A percentile compares a stretch with the other conserved stretches of the same genome.
phyloP scores from a whole-genome alignment of 2,888 invertebrate species.

The Hesperia comma region DNA sequence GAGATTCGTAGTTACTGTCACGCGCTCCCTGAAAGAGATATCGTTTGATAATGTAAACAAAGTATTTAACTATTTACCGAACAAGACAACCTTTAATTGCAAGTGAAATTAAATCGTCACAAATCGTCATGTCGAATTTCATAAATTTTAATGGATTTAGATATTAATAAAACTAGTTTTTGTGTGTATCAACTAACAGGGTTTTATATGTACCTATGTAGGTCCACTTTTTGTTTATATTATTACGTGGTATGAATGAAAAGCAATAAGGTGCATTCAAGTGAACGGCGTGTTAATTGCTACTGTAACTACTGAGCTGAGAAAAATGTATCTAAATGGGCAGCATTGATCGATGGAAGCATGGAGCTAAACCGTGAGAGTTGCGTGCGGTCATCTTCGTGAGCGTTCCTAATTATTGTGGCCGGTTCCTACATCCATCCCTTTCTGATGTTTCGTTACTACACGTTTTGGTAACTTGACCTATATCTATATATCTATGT shows the following conservation, averaged over 20 bases:
- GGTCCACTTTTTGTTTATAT: no score
- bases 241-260: neutral
- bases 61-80: neutral
- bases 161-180: neutral
- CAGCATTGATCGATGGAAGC: conserved; percentile 10
- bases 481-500: no score
- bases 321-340: conserved; percentile 11
- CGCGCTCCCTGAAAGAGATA: conserved; percentile 66
- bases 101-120: neutral
- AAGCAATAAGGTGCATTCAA: neutral
- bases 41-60: conserved; percentile 2
- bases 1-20: conserved; percentile 70
- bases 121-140: neutral
- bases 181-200: no score
- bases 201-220: neutral
- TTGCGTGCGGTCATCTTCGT: neutral
- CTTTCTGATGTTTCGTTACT: no score
- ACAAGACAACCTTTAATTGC: conserved; percentile 2
- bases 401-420: neutral
- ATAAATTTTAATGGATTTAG: neutral
- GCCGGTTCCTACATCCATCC: no score
- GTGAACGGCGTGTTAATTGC: conserved; percentile 4
- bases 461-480: no score
- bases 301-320: conserved; percentile 4
- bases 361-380: conserved; percentile 12